These are phyloP conservation scores for Dicentrarchus labrax DNA, from an alignment of 2,113 vertebrate species.

Conservation along the genomic window DNA sequence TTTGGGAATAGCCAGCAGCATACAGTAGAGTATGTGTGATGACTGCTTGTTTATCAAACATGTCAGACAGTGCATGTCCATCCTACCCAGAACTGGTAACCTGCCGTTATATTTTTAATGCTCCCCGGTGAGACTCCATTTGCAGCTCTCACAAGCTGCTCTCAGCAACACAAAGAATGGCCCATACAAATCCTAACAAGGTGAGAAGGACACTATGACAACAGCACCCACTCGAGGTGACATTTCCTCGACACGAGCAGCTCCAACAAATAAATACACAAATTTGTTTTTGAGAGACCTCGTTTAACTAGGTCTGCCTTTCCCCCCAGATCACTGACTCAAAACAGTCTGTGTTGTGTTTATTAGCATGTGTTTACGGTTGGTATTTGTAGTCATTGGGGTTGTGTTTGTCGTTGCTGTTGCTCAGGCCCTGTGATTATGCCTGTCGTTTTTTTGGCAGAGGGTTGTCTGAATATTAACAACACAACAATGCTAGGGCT, in stretches of 20 bases:
- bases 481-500: conserved; percentile 71
- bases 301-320: conserved; percentile 36
- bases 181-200: conserved; percentile 44
- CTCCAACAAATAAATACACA: conserved; percentile 52
- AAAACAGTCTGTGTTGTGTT: conserved; percentile 57
- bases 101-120: conserved; percentile 46
- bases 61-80: conserved; percentile 39
- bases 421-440: conserved; percentile 72
- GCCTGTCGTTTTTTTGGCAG: conserved; percentile 61
- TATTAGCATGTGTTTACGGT: conserved; percentile 71
- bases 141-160: conserved; percentile 50
- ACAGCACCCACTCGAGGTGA: conserved; percentile 60
- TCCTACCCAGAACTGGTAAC: conserved; percentile 38
- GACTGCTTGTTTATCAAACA: conserved; percentile 40
- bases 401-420: conserved; percentile 56
- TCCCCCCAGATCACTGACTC: conserved; percentile 53
- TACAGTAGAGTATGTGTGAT: neutral
- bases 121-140: conserved; percentile 50
- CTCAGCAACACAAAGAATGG: conserved; percentile 43
- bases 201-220: conserved; percentile 58
- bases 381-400: conserved; percentile 57
- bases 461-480: conserved; percentile 74
- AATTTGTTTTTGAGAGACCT: conserved; percentile 51
- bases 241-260: conserved; percentile 50
- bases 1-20: conserved; percentile 29